Evolutionary conservation across 1,140 invertebrate species (phyloP).

Genomic region (Leguminivora glycinivorella): DNA sequence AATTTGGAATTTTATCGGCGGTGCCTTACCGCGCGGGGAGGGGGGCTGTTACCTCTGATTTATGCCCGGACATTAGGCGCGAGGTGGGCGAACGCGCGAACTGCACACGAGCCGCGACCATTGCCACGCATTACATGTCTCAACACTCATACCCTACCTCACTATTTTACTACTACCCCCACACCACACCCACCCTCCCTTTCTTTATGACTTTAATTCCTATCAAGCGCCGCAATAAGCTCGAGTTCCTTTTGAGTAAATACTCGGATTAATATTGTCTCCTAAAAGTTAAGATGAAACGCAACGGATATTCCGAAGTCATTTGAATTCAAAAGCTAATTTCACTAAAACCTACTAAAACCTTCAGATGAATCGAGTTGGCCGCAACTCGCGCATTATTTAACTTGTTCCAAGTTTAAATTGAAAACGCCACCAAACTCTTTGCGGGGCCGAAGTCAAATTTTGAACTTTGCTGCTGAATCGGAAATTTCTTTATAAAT

Average conservation of each 20-base stretch:
- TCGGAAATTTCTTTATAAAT: constrained; percentile 79
- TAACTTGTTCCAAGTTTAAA: constrained; percentile 77
- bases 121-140: constrained; percentile 37
- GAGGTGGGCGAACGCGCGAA: constrained; percentile 59
- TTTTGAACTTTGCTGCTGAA: constrained; percentile 77
- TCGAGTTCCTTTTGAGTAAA: constrained; percentile 25
- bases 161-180: constrained; percentile 32
- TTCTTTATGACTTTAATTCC: constrained; percentile 1
- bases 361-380: constrained; percentile 72
- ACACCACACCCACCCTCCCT: background rate
- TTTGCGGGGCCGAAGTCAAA: constrained; percentile 72
- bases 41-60: constrained; percentile 70
- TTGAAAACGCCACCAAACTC: constrained; percentile 76
- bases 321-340: constrained; percentile 74
- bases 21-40: constrained; percentile 46
- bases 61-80: constrained; percentile 66
- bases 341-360: constrained; percentile 65
- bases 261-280: constrained; percentile 41
- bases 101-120: constrained; percentile 50
- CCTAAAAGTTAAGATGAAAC: constrained; percentile 45
- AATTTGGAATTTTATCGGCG: constrained; percentile 76
- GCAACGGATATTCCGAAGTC: constrained; percentile 61
- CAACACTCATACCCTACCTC: constrained; percentile 31
- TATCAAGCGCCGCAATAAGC: constrained; percentile 13
- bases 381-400: constrained; percentile 72